A percentile compares a stretch with the other conserved stretches of the same genome.
Evolutionary conservation across 2,113 vertebrate genomes (phyloP).

Genomic region (Xiphias gladius): DNA sequence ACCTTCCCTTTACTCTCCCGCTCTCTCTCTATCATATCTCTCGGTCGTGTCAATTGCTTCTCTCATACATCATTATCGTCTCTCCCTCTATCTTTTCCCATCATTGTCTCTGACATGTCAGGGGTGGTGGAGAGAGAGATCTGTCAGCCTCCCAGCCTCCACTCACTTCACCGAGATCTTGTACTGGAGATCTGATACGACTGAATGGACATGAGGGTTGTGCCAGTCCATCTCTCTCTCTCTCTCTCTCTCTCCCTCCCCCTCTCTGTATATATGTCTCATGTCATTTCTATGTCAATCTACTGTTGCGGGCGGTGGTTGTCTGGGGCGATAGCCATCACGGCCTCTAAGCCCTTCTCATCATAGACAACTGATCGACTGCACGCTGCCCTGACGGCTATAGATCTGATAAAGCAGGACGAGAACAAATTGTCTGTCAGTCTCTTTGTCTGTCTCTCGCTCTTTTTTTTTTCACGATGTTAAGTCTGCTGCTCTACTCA

Average conservation of each 20-base stretch:
- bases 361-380: slow-evolving; percentile 48
- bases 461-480: neutral
- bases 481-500: neutral
- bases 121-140: slow-evolving; percentile 35
- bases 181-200: slow-evolving; percentile 33
- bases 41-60: slow-evolving; percentile 47
- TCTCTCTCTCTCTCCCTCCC: slow-evolving; percentile 26
- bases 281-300: slow-evolving; percentile 67
- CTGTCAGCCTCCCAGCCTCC: slow-evolving; percentile 27
- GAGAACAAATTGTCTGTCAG: slow-evolving; percentile 66
- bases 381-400: slow-evolving; percentile 37
- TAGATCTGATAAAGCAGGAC: slow-evolving; percentile 58
- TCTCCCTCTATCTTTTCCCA: neutral
- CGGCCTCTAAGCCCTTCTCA: slow-evolving; percentile 50
- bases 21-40: no score
- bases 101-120: slow-evolving; percentile 46
- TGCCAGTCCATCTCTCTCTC: slow-evolving; percentile 11
- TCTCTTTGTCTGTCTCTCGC: slow-evolving; percentile 36
- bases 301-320: slow-evolving; percentile 45
- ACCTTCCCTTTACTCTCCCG: neutral
- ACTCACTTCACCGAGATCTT: slow-evolving; percentile 14
- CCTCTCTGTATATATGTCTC: slow-evolving; percentile 25
- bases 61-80: slow-evolving; percentile 56
- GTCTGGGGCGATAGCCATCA: slow-evolving; percentile 68
- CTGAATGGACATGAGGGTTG: slow-evolving; percentile 20